phyloP scores from a whole-genome alignment of 2,113 vertebrate species.

The Scartelaos histophorus region DNA sequence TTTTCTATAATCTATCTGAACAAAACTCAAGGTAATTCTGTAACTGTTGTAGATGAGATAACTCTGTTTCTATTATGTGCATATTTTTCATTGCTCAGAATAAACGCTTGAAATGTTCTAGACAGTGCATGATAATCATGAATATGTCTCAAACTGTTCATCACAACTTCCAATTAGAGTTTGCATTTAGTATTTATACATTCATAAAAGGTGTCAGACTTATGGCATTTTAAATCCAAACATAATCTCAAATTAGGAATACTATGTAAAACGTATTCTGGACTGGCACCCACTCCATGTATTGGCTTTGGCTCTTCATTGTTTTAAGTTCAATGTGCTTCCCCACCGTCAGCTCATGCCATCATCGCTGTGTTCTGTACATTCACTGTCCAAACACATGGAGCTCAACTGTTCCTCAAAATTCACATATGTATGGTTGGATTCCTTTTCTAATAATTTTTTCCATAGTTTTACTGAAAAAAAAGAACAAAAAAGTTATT shows the following conservation, averaged over 20 bases:
- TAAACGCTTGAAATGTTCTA: background rate
- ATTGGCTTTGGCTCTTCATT: background rate
- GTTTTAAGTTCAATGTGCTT: slow-evolving; percentile 15
- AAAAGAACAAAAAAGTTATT: slow-evolving; percentile 7
- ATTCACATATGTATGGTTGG: slow-evolving; percentile 63
- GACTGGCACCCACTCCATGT: background rate
- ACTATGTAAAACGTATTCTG: background rate
- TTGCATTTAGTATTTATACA: background rate
- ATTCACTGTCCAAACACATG: slow-evolving; percentile 50
- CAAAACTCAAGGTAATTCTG: background rate
- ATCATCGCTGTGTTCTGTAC: slow-evolving; percentile 48
- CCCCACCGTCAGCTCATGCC: slow-evolving; percentile 63
- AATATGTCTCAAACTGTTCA: background rate
- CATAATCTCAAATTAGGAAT: background rate
- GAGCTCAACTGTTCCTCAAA: slow-evolving; percentile 65
- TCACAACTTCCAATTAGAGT: background rate
- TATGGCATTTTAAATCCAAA: background rate
- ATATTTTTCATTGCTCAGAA: background rate
- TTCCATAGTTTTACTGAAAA: slow-evolving; percentile 75
- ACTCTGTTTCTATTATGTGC: background rate
- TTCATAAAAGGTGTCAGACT: background rate
- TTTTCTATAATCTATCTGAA: no score
- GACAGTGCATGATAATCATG: background rate
- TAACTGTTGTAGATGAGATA: background rate
- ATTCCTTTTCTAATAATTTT: slow-evolving; percentile 75